Evolutionary conservation across 1,140 invertebrate species (phyloP).

Genomic region (Pseudachorutes palmiensis): DNA sequence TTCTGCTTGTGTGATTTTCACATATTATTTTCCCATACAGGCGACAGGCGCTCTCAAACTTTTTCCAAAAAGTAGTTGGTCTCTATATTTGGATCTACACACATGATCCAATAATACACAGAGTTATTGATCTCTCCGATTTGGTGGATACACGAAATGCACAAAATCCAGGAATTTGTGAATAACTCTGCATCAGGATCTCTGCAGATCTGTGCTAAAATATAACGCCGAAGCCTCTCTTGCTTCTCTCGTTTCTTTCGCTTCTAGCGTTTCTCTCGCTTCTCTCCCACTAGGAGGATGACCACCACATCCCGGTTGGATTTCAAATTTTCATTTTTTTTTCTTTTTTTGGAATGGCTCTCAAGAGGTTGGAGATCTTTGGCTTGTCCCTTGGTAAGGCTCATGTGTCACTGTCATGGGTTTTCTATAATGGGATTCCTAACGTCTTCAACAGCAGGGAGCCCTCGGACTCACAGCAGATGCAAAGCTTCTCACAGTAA

Average conservation of each 20-base stretch:
- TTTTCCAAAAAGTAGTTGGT: too few relatives aligned
- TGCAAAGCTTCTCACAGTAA: not conserved
- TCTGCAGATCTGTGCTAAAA: too few relatives aligned
- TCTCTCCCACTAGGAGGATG: not conserved
- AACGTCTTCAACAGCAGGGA: not conserved
- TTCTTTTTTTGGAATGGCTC: not conserved
- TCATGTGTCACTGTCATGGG: constrained; percentile 5
- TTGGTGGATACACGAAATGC: too few relatives aligned
- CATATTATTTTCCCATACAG: not conserved
- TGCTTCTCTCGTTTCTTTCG: too few relatives aligned
- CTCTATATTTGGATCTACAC: too few relatives aligned
- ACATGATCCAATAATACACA: too few relatives aligned
- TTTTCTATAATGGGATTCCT: constrained; percentile 5
- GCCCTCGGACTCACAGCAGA: not conserved
- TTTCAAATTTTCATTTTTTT: not conserved
- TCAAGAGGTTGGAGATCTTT: constrained; percentile 4
- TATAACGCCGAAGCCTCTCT: too few relatives aligned
- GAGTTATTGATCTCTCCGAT: too few relatives aligned
- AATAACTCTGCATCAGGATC: too few relatives aligned
- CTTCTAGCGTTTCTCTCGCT: not conserved
- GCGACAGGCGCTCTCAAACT: too few relatives aligned
- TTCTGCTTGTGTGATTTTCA: not conserved
- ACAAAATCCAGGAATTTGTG: too few relatives aligned
- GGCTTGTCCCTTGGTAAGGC: not conserved
- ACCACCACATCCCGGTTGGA: not conserved